A percentile compares a stretch with the other conserved stretches of the same genome.
Evolutionary conservation across 2,113 vertebrate genomes (phyloP).

Genomic region (Petrocephalus microphthalmus): DNA sequence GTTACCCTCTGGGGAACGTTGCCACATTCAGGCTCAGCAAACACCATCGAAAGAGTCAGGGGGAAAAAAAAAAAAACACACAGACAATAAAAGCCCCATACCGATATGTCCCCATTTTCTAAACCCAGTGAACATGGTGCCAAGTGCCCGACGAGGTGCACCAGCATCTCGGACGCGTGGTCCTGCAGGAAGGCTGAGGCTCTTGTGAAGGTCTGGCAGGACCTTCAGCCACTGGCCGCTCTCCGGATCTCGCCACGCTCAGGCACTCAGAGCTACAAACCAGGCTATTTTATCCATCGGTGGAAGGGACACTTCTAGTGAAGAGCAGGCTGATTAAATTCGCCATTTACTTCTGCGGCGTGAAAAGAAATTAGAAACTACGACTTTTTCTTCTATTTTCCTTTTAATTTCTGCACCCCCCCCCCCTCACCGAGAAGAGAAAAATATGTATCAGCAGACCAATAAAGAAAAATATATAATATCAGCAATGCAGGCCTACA

Average conservation of each 20-base stretch:
- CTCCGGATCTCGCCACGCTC: not conserved
- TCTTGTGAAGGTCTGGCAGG: not conserved
- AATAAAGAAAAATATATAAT: slow-evolving; percentile 6
- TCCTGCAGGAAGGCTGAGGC: not conserved
- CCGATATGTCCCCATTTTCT: not conserved
- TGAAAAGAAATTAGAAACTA: not conserved
- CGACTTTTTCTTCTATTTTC: not conserved
- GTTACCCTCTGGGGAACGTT: not conserved
- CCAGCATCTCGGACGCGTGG: not conserved
- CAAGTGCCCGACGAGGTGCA: not conserved
- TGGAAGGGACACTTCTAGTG: not conserved
- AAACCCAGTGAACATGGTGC: not conserved
- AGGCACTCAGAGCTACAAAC: not conserved
- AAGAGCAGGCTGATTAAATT: not conserved
- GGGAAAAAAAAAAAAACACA: not conserved
- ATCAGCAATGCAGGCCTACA: not conserved
- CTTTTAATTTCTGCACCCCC: too few relatives aligned
- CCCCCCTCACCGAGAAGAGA: not conserved
- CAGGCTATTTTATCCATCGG: not conserved
- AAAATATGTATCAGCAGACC: not conserved
- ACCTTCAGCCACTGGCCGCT: not conserved
- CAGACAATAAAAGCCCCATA: too few relatives aligned
- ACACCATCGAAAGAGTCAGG: not conserved
- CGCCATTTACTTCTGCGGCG: not conserved
- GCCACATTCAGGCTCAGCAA: not conserved